Evolutionary conservation across 2,888 invertebrate species (phyloP).

Genomic region (Nemotelus nigrinus): DNA sequence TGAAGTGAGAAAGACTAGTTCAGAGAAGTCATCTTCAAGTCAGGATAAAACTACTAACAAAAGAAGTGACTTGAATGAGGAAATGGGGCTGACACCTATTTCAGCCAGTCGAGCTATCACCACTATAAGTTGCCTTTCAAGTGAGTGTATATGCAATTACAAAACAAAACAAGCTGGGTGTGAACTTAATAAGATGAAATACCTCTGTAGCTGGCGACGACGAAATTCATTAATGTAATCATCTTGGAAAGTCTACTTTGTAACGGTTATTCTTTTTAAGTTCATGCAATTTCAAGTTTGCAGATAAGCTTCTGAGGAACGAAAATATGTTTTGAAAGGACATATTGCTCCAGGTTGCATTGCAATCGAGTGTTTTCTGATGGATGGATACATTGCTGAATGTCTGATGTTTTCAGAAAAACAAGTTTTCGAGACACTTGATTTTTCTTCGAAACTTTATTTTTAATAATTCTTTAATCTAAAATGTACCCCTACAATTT

Average conservation of each 20-base stretch:
- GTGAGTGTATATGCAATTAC: slow-evolving; percentile 16
- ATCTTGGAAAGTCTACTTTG: background rate
- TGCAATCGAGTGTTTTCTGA: too few relatives aligned
- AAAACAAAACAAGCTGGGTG: slow-evolving; percentile 8
- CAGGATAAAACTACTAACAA: background rate
- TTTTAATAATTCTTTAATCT: too few relatives aligned
- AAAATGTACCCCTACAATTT: too few relatives aligned
- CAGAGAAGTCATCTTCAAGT: slow-evolving; percentile 3
- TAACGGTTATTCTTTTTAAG: background rate
- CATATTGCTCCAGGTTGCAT: too few relatives aligned
- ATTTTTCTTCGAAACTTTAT: too few relatives aligned
- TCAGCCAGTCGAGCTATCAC: background rate
- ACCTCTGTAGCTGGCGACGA: too few relatives aligned
- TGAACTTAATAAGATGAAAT: background rate
- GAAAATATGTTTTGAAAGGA: too few relatives aligned
- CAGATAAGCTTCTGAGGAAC: too few relatives aligned
- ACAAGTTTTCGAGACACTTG: too few relatives aligned
- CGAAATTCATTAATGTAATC: background rate
- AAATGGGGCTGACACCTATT: slow-evolving; percentile 5
- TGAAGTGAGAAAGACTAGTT: slow-evolving; percentile 54
- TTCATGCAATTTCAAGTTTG: too few relatives aligned
- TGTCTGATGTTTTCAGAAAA: too few relatives aligned
- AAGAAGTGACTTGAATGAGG: background rate
- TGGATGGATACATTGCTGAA: too few relatives aligned
- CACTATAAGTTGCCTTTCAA: background rate